Percentiles rank a stretch among this genome's conserved stretches.
Evolutionary conservation across 53 echinoderm and acorn worm genomes (phyloP).

Genomic region (Mesocentrotus franciscanus): DNA sequence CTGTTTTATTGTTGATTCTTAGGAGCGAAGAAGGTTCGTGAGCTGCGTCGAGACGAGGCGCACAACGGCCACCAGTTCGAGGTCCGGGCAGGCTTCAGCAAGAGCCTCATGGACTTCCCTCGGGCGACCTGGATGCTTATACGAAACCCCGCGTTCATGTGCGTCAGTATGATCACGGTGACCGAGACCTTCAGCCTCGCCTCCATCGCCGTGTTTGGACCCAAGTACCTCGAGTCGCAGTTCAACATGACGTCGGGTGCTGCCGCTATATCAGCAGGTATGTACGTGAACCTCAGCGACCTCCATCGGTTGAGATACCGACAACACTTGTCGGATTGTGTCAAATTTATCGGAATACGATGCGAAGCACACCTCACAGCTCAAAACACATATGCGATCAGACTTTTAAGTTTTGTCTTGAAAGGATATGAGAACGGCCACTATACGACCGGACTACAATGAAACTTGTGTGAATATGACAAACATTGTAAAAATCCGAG

Average conservation of each 20-base stretch:
- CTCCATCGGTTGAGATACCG: background rate
- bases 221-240: slow-evolving; percentile 93
- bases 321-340: background rate
- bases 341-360: no score
- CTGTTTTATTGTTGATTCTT: background rate
- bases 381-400: no score
- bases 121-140: slow-evolving; percentile 83
- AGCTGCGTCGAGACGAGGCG: slow-evolving; percentile 60
- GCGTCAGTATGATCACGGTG: slow-evolving; percentile 78
- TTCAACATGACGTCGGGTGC: slow-evolving; percentile 87
- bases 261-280: slow-evolving; percentile 90
- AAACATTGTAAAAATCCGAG: no score
- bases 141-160: slow-evolving; percentile 90
- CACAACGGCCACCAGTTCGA: slow-evolving; percentile 90
- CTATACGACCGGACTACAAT: no score
- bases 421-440: no score
- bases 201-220: slow-evolving; percentile 91
- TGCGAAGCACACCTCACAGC: no score
- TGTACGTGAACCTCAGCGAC: background rate
- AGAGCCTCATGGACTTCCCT: slow-evolving; percentile 88
- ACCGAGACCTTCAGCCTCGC: slow-evolving; percentile 90
- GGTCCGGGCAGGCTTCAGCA: slow-evolving; percentile 75
- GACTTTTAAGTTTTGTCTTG: no score
- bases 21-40: slow-evolving; percentile 54
- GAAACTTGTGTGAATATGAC: no score